Base-by-base conservation (phyloP, 1,140 invertebrate genomes). In the Drosophila kanapiae region DNA sequence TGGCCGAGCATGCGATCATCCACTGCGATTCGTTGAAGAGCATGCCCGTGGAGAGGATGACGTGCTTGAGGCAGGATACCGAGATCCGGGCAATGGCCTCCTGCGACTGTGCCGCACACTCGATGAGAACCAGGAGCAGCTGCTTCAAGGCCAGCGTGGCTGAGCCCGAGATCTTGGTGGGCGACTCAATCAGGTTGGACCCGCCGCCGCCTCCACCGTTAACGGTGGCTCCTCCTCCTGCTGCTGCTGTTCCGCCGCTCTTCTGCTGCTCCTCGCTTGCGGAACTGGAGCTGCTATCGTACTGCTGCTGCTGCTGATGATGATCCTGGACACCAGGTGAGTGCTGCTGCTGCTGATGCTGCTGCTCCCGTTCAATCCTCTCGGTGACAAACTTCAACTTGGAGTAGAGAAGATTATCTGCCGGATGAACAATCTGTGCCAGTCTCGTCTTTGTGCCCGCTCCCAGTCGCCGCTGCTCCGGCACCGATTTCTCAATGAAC, bases 11-110 rank as follows among this genome's bases (percentile, higher is more conserved):
- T 49, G 96, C 95, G 11, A 98, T 95, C 91, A 96, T 95, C 98
- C 98, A 98, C 93, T 98, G 96, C 27, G 95, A 94, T 18, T 96
- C 93, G 4, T 96, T 97, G 49, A 99, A 94, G 11, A 96, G 93
- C 72, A 96, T 95, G n/a, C 97, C 97, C 45, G 96, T 96, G 77
- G 96, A 97, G 65, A 98, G 93, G 60, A 98, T 95, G 8, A 98
- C 95, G 92, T 98, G 97, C 80, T 97, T 96, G 49, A 98, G 96
- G 92, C 98, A 99, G 37, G 97, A 97, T 82, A 97, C 98, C n/a
- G 98, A 98, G 4, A 98, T 94, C 71, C 97, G 94, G 6, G 97
- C 97, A 53, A 98, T 96, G 38, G 96, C 95, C 93, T 98, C 98
- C 69, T 96, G 96, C 1, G 97, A 96, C 91, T 98, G 97, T 1